phyloP scores from a whole-genome alignment of 1,140 invertebrate genomes.

The Procambarus clarkii region DNA sequence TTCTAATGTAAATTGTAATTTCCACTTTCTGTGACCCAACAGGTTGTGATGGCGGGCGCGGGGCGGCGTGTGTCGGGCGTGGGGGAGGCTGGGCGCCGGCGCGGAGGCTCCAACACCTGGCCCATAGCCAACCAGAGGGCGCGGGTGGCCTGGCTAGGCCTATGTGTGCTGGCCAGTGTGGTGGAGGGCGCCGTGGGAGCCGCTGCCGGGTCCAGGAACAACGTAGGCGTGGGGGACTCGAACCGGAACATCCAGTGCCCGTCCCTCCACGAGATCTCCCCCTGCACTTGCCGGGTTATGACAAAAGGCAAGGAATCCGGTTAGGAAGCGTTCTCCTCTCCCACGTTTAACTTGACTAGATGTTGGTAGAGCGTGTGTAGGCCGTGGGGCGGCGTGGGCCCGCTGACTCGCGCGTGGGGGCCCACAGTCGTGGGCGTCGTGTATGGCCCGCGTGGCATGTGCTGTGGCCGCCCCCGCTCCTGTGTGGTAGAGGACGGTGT shows the following conservation, averaged over 20 bases:
- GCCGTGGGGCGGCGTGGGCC: constrained; percentile 20
- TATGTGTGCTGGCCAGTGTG: neutral
- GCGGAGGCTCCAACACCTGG: constrained; percentile 13
- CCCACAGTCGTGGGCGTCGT: neutral
- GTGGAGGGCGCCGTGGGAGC: constrained; percentile 6
- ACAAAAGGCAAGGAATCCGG: constrained; percentile 63
- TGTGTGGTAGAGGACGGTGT: neutral
- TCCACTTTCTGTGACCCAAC: neutral
- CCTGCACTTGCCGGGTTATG: constrained; percentile 60
- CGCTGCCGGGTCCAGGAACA: neutral
- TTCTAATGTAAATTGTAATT: neutral
- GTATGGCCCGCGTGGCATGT: neutral
- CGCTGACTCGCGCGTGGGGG: neutral
- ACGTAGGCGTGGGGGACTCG: constrained; percentile 24
- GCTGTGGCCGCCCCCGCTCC: constrained; percentile 6
- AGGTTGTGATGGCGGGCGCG: constrained; percentile 36
- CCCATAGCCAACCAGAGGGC: too few relatives aligned
- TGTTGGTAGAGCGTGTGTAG: constrained; percentile 43
- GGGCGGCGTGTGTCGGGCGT: constrained; percentile 22
- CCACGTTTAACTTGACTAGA: constrained; percentile 63
- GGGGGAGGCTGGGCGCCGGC: neutral
- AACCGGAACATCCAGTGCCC: constrained; percentile 36
- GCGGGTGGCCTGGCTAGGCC: constrained; percentile 4
- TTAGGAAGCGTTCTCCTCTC: constrained; percentile 63
- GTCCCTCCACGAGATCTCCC: constrained; percentile 21